These are phyloP conservation scores for Rotaria socialis DNA, from an alignment of 2,888 invertebrate genomes.

Conservation along the genomic window DNA sequence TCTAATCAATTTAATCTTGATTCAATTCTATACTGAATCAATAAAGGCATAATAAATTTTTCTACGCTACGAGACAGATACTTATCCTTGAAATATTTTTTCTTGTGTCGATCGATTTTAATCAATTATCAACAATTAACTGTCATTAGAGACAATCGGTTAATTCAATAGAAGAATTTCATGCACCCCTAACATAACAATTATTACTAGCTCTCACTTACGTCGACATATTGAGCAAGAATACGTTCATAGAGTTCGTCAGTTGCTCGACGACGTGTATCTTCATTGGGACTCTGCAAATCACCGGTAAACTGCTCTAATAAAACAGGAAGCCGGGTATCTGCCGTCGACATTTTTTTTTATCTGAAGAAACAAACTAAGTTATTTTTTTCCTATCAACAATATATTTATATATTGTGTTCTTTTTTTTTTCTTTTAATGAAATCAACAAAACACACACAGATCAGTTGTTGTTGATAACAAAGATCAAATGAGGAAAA, in stretches of 20 bases:
- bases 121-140: no score
- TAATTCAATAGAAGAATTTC: no score
- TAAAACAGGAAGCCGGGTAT: background rate
- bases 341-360: background rate
- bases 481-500: background rate
- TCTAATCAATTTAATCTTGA: no score
- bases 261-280: background rate
- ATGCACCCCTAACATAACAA: no score
- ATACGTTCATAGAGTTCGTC: background rate
- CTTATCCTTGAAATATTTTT: no score
- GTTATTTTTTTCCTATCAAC: background rate
- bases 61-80: no score
- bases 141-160: no score
- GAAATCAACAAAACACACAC: background rate
- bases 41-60: no score
- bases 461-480: background rate
- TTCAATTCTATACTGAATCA: no score
- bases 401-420: background rate
- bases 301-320: background rate
- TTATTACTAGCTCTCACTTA: background rate
- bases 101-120: no score
- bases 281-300: constrained; percentile 24
- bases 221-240: background rate
- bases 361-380: constrained; percentile 4
- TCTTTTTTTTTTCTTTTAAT: background rate